A percentile compares a stretch with the other conserved stretches of the same genome.
phyloP scores from a whole-genome alignment of 2,797 vertebrate species.

The Cuculus canorus region DNA sequence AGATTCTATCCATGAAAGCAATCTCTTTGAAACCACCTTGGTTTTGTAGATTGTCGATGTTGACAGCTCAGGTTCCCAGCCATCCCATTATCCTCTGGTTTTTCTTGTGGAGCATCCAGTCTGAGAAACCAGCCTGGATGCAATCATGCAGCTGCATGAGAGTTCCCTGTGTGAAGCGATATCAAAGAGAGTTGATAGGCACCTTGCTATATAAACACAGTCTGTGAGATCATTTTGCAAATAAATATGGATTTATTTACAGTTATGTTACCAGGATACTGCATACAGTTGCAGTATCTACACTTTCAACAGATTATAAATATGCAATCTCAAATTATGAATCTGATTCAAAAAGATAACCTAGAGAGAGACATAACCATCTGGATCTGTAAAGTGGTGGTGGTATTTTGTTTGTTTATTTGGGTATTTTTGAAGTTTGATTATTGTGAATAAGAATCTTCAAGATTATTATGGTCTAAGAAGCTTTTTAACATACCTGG shows the following conservation, averaged over 20 bases:
- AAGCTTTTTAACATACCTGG: background rate
- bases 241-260: background rate
- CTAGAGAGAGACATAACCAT: background rate
- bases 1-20: background rate
- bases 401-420: background rate
- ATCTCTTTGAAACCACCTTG: background rate
- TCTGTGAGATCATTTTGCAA: background rate
- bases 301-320: background rate
- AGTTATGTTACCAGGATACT: background rate
- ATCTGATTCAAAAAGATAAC: background rate
- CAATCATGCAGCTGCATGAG: background rate
- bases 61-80: background rate
- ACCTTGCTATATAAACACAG: background rate
- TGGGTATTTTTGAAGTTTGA: background rate
- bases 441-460: background rate
- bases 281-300: background rate
- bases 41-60: background rate
- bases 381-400: background rate
- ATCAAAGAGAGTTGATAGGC: background rate
- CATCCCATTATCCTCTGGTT: background rate
- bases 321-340: background rate
- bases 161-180: background rate
- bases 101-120: background rate
- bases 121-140: background rate
- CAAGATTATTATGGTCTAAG: background rate